Conservation (phyloP, 2,888 invertebrate genomes). For the Omphaloscelis lunosa region DNA sequence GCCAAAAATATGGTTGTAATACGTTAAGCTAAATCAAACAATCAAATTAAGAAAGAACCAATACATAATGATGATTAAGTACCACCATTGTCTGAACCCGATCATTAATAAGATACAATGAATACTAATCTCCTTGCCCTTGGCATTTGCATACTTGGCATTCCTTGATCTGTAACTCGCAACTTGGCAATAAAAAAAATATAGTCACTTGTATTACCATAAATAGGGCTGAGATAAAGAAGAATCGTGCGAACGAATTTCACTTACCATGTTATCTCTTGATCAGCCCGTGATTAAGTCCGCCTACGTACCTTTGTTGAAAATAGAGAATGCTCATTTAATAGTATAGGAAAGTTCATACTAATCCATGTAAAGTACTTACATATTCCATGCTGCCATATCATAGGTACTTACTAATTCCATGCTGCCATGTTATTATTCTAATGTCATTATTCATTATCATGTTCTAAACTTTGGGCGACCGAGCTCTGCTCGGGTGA, state of each 20-base stretch:
- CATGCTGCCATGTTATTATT: too few species aligned
- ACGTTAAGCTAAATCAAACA: background rate
- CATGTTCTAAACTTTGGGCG: too few species aligned
- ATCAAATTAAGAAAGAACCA: background rate
- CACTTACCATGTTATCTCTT: background rate
- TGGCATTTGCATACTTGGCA: slow-evolving; percentile 48
- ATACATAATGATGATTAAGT: background rate
- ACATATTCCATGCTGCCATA: too few species aligned
- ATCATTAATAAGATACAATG: slow-evolving; percentile 30
- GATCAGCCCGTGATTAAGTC: background rate
- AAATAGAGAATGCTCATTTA: too few species aligned
- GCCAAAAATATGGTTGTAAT: background rate
- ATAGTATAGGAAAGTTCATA: too few species aligned
- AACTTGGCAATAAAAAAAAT: slow-evolving; percentile 32
- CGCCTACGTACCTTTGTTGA: background rate
- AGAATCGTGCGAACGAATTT: background rate
- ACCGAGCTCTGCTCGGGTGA: too few species aligned
- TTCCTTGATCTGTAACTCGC: slow-evolving; percentile 15
- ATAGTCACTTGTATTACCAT: background rate
- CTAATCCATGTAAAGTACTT: too few species aligned
- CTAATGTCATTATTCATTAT: too few species aligned
- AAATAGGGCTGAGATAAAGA: background rate
- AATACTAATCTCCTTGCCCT: slow-evolving; percentile 21
- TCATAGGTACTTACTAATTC: too few species aligned
- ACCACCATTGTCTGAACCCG: background rate